phyloP scores from a whole-genome alignment of 2,797 vertebrate genomes.

The Prionace glauca region DNA sequence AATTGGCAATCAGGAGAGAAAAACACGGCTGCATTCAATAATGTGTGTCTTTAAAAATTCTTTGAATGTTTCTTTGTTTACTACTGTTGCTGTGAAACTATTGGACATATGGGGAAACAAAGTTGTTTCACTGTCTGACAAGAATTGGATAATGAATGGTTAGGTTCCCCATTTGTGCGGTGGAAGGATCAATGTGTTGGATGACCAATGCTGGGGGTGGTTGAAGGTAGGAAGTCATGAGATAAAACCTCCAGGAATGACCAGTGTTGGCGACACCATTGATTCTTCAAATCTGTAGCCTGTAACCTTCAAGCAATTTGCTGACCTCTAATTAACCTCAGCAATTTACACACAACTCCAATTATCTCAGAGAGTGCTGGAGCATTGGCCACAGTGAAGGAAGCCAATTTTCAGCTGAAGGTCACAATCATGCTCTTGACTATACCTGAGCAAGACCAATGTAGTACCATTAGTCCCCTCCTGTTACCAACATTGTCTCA shows the following conservation, averaged over 20 bases:
- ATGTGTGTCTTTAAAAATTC: too few species aligned
- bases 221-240: neutral
- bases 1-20: too few species aligned
- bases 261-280: neutral
- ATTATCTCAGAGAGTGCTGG: neutral
- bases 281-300: neutral
- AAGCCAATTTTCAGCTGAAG: neutral
- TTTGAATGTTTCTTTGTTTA: too few species aligned
- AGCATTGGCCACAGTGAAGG: neutral
- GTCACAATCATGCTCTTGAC: neutral
- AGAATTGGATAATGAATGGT: neutral
- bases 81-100: neutral
- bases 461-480: neutral
- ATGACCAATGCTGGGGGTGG: neutral
- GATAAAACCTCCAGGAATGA: neutral
- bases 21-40: too few species aligned
- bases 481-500: neutral
- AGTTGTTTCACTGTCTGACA: neutral
- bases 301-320: neutral
- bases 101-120: neutral
- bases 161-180: neutral
- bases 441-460: neutral
- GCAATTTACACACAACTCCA: neutral
- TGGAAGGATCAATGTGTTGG: neutral
- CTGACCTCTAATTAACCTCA: neutral